Evolutionary conservation across 2,113 vertebrate species (phyloP), one percentile per base, ranked within the genome.

Genomic region (Ceyx cyanopectus): DNA sequence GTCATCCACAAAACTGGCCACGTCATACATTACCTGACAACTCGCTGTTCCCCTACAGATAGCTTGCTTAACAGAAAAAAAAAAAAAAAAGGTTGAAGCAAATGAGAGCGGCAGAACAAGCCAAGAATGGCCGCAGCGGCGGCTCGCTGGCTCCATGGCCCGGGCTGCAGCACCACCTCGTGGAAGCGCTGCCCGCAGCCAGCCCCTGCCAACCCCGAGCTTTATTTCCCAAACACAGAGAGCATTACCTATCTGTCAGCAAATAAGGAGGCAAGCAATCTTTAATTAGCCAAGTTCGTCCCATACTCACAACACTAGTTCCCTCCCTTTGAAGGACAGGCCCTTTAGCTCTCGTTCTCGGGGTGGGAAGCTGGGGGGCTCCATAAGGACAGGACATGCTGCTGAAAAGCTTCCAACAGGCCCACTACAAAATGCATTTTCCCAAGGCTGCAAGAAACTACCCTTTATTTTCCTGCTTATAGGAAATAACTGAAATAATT

Each of bases 121-220:
- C n/a, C 54, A 6, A 3, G 10, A 2, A 10, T 12, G 1, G 14
- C 27, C 24, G 1, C n/a, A 9, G 1, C 5, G 8, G 30, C 4
- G 37, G 26, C 34, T 5, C 4, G 3, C 3, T 1, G 3, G 60
- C 40, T 29, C 8, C 12, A 40, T 65, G 13, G 63, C 56, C 70
- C 67, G 84, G 93, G 30, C 93, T 60, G 85, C 81, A 95, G 91
- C 94, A 29, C 94, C 96, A 97, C 2, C 95, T 90, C 9, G 89
- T 81, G 96, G 95, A 14, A 0, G 10, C 17, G 10, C 16, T 0
- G 0, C n/a, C 24, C 63, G 61, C 85, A 63, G 12, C 1, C 5
- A 6, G 18, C 27, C 56, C 27, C 32, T 4, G 24, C 30, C 63
- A 14, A 11, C 17, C 5, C 17, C 30, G 0, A 2, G 0, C 37